Base-by-base conservation (phyloP, 2,113 vertebrate species). In the Ibidorhyncha struthersii region DNA sequence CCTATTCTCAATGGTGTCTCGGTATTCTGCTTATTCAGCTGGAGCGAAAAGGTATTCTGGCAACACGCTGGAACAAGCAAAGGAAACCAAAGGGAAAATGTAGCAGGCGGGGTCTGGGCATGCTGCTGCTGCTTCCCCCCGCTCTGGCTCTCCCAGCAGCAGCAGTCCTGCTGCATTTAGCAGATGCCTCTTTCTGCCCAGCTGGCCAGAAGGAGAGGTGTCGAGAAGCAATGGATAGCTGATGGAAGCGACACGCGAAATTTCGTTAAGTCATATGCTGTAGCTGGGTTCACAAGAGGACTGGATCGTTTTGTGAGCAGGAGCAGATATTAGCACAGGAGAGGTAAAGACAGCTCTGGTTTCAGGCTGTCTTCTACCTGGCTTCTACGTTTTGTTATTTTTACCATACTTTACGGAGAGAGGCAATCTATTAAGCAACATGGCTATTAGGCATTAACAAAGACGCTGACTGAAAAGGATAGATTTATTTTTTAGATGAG, bases 11-110 rank as follows among this genome's bases (percentile, higher is more conserved):
- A 0, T 17, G 52, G 23, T 82, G 67, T 41, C 72, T 92, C 80
- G 52, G 40, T 67, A 93, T 91, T 94, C 58, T 82, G 81, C 93
- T 82, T 92, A 58, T 61, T 93, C 97, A 94, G 72, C 81, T 94
- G 89, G 73, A 95, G 29, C 45, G 71, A 50, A 93, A 82, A 78
- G 41, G 55, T 38, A n/a, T 82, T 88, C 59, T 62, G 27, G 84
- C 40, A 86, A 90, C 49, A 77, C 0, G 1, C 58, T 86, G 92
- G 71, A 89, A 72, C 52, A 70, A 95, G 81, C 43, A 89, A 61
- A 92, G 83, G 84, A 94, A 97, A 92, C 27, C 19, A 8, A 87
- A 90, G 32, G 56, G 66, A 56, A 95, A 97, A 85, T 41, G 36
- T 25, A 79, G 78, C 73, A 76, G 66, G 56, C 14, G 0, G 23